These are phyloP conservation scores for Andrena chrysosceles DNA, from an alignment of 2,888 invertebrate species.

Conservation along the genomic window DNA sequence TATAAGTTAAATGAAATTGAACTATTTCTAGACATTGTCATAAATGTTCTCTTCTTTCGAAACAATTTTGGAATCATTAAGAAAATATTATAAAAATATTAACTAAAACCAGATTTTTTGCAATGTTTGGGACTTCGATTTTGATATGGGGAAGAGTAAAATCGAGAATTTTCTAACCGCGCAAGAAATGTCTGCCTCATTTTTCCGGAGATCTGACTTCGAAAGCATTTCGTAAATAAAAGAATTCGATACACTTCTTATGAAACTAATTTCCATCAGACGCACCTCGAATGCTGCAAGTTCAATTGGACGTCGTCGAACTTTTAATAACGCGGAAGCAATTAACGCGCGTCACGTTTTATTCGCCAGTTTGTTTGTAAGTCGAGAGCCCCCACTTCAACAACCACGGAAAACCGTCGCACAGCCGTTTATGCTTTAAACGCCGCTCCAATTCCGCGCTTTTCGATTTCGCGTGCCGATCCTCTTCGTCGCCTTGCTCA, in stretches of 20 bases:
- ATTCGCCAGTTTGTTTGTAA: constrained; percentile 31
- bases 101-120: too few relatives aligned
- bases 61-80: too few relatives aligned
- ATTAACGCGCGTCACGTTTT: constrained; percentile 19
- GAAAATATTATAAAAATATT: too few relatives aligned
- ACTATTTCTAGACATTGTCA: too few relatives aligned
- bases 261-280: constrained; percentile 22
- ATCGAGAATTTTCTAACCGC: too few relatives aligned
- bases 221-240: constrained; percentile 34
- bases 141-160: too few relatives aligned
- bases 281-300: not conserved
- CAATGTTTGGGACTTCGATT: too few relatives aligned
- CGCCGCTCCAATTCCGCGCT: not conserved
- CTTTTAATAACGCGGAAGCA: constrained; percentile 42
- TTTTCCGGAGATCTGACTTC: not conserved
- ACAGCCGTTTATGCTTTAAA: constrained; percentile 19
- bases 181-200: too few relatives aligned
- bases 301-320: constrained; percentile 17
- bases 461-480: not conserved
- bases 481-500: not conserved
- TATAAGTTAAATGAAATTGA: too few relatives aligned
- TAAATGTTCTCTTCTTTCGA: too few relatives aligned
- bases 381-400: not conserved
- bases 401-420: not conserved
- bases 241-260: constrained; percentile 34